Base-by-base conservation (phyloP, 2,797 vertebrate species). In the Etheostoma nigrum region DNA sequence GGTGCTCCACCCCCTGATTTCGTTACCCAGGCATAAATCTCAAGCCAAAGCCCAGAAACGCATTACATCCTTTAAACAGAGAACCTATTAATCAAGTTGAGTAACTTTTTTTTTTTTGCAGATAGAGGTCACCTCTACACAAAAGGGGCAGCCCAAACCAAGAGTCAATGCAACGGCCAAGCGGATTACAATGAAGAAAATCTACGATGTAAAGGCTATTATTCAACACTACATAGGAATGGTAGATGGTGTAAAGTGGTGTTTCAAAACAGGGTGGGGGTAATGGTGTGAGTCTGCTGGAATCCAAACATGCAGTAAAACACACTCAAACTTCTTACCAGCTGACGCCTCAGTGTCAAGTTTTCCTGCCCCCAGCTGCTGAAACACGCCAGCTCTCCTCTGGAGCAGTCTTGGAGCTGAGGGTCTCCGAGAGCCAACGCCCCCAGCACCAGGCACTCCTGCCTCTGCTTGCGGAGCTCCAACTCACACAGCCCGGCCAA, bases 401-500 rank as follows among this genome's bases (percentile, higher is more conserved):
- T 78, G 79, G 72, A 67, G 73, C 76, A 73, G 76, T 88, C 83
- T 83, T 86, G 91, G 74, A 70, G 49, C 81, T 68, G 82, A 21
- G 89, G 87, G 79, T 91, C 91, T 63, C 90, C 95, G 51, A 96
- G 89, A 68, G 94, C 94, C 88, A 97, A 92, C 42, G 97, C 97
- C 60, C 95, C 94, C 77, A 96, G 94, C 70, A 97, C 96, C 81
- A 97, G 95, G 30, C 95, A 94, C 87, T 97, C 96, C 92, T 98
- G 97, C 65, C 95, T 91, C 91, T 96, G 95, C 80, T 95, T 95
- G 81, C 97, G 94, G 77, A 96, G 91, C 81, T 96, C 96, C 90
- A 97, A 94, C 89, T 97, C 96, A 61, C 96, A 96, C 79, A 97
- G 91, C 27, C 96, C 96, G 82, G 96, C 92, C 91, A 97, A 89